These are phyloP conservation scores for Apocrypta bakeri DNA, from an alignment of 1,140 invertebrate genomes.

Conservation along the genomic window DNA sequence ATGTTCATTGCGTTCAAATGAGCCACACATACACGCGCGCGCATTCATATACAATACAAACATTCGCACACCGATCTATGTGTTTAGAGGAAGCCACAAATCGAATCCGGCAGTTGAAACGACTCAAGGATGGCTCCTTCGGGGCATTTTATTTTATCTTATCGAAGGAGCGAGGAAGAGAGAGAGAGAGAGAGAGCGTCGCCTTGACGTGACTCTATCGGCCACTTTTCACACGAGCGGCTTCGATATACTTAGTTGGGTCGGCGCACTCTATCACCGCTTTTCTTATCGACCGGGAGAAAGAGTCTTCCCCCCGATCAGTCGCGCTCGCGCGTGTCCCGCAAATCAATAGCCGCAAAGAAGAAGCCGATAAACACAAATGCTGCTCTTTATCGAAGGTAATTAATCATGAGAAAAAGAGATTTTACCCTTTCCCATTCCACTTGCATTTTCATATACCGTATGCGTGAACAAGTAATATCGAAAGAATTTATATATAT, in stretches of 20 bases:
- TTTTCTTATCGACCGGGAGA: not conserved
- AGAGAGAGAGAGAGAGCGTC: conserved; percentile 25
- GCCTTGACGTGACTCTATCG: conserved; percentile 17
- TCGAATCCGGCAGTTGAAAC: not conserved
- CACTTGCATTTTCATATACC: not conserved
- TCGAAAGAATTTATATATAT: not conserved
- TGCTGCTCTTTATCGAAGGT: not conserved
- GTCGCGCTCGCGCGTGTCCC: not conserved
- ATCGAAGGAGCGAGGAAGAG: not conserved
- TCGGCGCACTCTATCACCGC: conserved; percentile 3
- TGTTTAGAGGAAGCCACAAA: not conserved
- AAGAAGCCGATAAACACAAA: conserved; percentile 1
- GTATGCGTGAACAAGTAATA: not conserved
- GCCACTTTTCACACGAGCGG: conserved; percentile 13
- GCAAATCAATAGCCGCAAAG: not conserved
- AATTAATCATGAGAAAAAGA: conserved; percentile 14
- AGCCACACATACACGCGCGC: not conserved
- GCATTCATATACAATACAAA: not conserved
- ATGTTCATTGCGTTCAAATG: conserved; percentile 12
- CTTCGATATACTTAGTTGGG: not conserved
- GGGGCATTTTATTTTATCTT: not conserved
- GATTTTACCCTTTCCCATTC: not conserved
- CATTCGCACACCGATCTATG: not conserved
- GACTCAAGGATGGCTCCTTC: not conserved
- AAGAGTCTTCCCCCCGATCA: not conserved